These are phyloP conservation scores for Coracias cyanogaster DNA, from an alignment of 2,797 vertebrate species.

Conservation along the genomic window DNA sequence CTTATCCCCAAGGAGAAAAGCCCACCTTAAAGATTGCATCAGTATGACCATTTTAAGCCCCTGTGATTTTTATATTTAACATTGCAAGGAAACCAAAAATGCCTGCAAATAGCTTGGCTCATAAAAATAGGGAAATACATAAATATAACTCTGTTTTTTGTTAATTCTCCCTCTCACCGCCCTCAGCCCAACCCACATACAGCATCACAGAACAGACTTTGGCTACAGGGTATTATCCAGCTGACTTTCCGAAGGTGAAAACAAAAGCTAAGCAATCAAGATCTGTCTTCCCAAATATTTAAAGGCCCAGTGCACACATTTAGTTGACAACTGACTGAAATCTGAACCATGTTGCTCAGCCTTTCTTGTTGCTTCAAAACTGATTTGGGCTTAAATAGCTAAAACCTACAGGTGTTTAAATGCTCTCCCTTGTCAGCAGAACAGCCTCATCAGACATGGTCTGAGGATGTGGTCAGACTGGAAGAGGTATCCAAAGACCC, in stretches of 20 bases:
- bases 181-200: neutral
- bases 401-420: slow-evolving; percentile 78
- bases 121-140: neutral
- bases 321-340: slow-evolving; percentile 82
- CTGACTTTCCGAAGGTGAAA: slow-evolving; percentile 69
- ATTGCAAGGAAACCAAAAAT: neutral
- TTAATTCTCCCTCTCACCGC: neutral
- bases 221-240: slow-evolving; percentile 49
- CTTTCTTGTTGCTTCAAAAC: slow-evolving; percentile 78
- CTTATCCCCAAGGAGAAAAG: neutral
- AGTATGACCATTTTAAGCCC: neutral
- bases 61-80: neutral
- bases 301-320: slow-evolving; percentile 81
- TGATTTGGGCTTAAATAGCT: slow-evolving; percentile 74
- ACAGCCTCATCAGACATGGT: slow-evolving; percentile 55
- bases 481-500: slow-evolving; percentile 60
- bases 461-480: slow-evolving; percentile 61
- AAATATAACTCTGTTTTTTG: neutral
- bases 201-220: neutral
- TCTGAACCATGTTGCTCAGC: slow-evolving; percentile 75
- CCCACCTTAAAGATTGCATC: neutral
- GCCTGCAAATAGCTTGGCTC: neutral
- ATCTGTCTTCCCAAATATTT: slow-evolving; percentile 79
- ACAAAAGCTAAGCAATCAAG: slow-evolving; percentile 78
- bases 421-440: slow-evolving; percentile 76